Evolutionary conservation across 2,113 vertebrate species (phyloP).

Genomic region (Pleuronectes platessa): DNA sequence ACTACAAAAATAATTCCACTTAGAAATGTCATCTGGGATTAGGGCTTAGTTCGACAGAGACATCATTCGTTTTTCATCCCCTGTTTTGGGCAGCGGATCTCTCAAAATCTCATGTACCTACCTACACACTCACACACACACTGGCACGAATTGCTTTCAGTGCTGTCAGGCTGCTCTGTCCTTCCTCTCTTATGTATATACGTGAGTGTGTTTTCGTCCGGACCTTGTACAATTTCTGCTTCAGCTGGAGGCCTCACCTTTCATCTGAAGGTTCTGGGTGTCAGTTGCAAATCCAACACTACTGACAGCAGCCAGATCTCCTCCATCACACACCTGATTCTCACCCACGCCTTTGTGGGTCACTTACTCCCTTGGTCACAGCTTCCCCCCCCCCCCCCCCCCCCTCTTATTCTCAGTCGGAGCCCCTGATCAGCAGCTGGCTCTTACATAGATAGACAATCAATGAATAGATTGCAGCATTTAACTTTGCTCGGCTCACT

Average conservation of each 20-base stretch:
- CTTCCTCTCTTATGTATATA: slow-evolving; percentile 18
- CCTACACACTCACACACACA: background rate
- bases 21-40: slow-evolving; percentile 67
- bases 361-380: background rate
- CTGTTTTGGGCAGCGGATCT: slow-evolving; percentile 41
- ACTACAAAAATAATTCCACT: slow-evolving; percentile 57
- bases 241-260: background rate
- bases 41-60: slow-evolving; percentile 53
- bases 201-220: slow-evolving; percentile 1
- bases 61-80: slow-evolving; percentile 61
- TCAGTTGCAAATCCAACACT: slow-evolving; percentile 59
- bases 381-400: background rate
- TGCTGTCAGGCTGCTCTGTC: slow-evolving; percentile 1
- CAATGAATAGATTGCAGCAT: slow-evolving; percentile 31
- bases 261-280: slow-evolving; percentile 44
- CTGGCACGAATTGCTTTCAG: background rate
- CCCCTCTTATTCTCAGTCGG: background rate
- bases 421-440: background rate
- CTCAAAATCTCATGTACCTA: slow-evolving; percentile 22
- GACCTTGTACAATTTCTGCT: slow-evolving; percentile 29
- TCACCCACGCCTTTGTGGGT: slow-evolving; percentile 31
- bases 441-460: slow-evolving; percentile 36
- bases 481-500: slow-evolving; percentile 18
- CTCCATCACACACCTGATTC: background rate
- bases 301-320: slow-evolving; percentile 44